Evolutionary conservation across 2,797 vertebrate species (phyloP), one percentile per base, ranked within the genome.

Genomic region (Rhinichthys osculus): DNA sequence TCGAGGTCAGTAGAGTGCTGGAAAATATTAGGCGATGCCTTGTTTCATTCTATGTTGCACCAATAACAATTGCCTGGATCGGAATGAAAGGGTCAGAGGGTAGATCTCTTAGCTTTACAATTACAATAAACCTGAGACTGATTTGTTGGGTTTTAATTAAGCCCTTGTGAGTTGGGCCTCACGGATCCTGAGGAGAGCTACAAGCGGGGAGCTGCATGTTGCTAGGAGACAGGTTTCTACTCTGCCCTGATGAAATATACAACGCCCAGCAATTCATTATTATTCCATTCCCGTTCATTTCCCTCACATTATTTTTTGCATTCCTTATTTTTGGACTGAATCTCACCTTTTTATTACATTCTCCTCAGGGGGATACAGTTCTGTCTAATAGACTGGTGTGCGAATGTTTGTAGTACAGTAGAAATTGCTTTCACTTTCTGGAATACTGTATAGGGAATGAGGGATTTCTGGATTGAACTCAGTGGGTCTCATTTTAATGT

Each of bases 101-200:
- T 76, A 82, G 69, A 87, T 84, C 78, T 84, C 81, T 88, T 82
- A 87, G 81, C 8, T 79, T 88, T 85, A 88, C 87, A 91, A 90
- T 93, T 91, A 91, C 89, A 93, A 82, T 85, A 79, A 93, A 88
- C 87, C 79, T 76, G 76, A 89, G 78, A 88, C 81, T 90, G 89
- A 92, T 94, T 89, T 91, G 89, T 89, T 91, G 57, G 42, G 82
- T 86, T 89, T 86, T 93, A 92, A 94, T 92, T 92, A 93, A 92
- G 87, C 91, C 85, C 89, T 81, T 35, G 85, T 87, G 89, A 87
- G 90, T 90, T 87, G 88, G 76, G 76, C 78, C 69, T 87, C 74
- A 59, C 80, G 74, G 91, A 88, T 89, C 89, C 87, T 64, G 67
- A 81, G 69, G 72, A 78, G 87, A 90, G 86, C 70, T 89, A 59